Evolutionary conservation across 2,797 vertebrate species (phyloP).

Genomic region (Aratinga solstitialis): DNA sequence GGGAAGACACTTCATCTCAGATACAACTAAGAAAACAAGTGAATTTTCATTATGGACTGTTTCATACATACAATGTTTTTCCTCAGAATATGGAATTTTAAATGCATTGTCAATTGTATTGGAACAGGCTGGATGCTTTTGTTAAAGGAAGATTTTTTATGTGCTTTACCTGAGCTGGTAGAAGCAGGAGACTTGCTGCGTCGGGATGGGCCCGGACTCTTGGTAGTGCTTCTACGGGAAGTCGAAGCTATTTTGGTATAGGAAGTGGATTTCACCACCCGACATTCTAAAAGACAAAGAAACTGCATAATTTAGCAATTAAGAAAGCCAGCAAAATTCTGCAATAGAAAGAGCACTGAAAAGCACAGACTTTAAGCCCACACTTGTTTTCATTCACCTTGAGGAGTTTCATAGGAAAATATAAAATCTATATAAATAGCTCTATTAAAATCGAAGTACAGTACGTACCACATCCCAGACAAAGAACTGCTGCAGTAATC

Average conservation of each 20-base stretch:
- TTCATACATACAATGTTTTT: background rate
- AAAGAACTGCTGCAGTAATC: slow-evolving; percentile 39
- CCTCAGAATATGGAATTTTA: background rate
- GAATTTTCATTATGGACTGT: background rate
- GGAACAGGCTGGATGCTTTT: background rate
- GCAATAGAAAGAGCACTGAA: slow-evolving; percentile 32
- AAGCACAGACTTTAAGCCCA: slow-evolving; percentile 55
- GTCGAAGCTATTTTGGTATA: slow-evolving; percentile 92
- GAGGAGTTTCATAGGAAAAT: slow-evolving; percentile 51
- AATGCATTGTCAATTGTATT: background rate
- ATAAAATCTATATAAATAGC: slow-evolving; percentile 31
- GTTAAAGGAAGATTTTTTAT: background rate
- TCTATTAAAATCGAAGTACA: slow-evolving; percentile 47
- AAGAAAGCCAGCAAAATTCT: slow-evolving; percentile 42
- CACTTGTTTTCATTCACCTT: slow-evolving; percentile 46
- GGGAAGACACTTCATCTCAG: background rate
- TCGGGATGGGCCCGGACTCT: slow-evolving; percentile 87
- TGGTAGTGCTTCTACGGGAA: slow-evolving; percentile 86
- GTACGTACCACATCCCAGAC: slow-evolving; percentile 30
- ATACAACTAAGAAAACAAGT: background rate
- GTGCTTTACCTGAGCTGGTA: slow-evolving; percentile 87
- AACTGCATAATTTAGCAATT: slow-evolving; percentile 45
- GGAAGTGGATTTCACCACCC: slow-evolving; percentile 94
- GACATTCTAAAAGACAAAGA: slow-evolving; percentile 86
- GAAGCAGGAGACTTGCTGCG: slow-evolving; percentile 96